A percentile compares a stretch with the other conserved stretches of the same genome.
Evolutionary conservation across 2,797 vertebrate genomes (phyloP).

Genomic region (Dromococcyx pavoninus): DNA sequence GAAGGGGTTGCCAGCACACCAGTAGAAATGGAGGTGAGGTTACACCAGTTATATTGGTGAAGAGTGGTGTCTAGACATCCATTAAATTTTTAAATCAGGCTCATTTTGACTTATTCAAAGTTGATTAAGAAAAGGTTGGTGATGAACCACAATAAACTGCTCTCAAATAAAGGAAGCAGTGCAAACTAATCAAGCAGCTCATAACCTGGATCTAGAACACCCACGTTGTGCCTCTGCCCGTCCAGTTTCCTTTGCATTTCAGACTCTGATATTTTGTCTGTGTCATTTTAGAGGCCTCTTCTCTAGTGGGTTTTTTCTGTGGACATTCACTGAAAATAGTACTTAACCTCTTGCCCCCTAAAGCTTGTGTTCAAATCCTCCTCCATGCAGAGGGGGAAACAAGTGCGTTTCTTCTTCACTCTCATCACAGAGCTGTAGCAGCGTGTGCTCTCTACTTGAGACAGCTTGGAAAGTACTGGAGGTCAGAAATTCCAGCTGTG

Average conservation of each 20-base stretch:
- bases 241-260: neutral
- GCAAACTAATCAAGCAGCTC: neutral
- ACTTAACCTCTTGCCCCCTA: neutral
- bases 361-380: neutral
- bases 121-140: neutral
- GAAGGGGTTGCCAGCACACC: neutral
- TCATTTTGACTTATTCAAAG: neutral
- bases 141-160: neutral
- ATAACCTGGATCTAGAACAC: neutral
- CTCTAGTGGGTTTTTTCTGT: neutral
- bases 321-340: neutral
- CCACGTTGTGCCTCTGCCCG: neutral
- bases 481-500: neutral
- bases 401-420: neutral
- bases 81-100: neutral
- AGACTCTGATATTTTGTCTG: neutral
- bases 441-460: accelerated
- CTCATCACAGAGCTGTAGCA: neutral
- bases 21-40: neutral
- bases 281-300: neutral
- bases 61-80: neutral
- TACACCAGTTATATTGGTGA: neutral
- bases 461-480: neutral
- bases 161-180: neutral
- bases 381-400: neutral